These are phyloP conservation scores for Ormyrus rosae DNA, from an alignment of 2,888 invertebrate species.

Conservation along the genomic window DNA sequence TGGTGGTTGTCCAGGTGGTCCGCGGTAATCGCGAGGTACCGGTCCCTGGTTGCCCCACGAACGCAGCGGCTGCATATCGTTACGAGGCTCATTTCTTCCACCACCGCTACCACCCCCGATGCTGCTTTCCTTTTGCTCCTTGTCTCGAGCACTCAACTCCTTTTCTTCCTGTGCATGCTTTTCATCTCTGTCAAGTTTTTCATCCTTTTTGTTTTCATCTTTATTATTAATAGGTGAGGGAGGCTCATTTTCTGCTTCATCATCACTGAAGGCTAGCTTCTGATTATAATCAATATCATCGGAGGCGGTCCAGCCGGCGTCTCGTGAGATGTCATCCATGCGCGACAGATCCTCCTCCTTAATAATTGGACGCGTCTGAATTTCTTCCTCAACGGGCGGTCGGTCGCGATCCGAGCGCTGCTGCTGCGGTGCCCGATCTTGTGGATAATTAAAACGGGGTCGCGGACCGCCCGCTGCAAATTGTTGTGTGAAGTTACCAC, in stretches of 20 bases:
- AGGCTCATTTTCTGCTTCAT: constrained; percentile 79
- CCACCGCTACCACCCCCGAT: constrained; percentile 62
- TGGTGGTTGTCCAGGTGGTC: constrained; percentile 67
- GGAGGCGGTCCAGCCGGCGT: constrained; percentile 94
- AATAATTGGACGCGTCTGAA: constrained; percentile 89
- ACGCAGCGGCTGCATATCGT: constrained; percentile 60
- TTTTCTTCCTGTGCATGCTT: constrained; percentile 35
- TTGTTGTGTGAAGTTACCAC: constrained; percentile 48
- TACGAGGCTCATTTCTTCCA: constrained; percentile 37
- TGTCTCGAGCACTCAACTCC: constrained; percentile 65
- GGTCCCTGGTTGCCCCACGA: constrained; percentile 65
- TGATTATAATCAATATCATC: constrained; percentile 97
- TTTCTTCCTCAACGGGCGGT: constrained; percentile 79
- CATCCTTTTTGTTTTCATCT: constrained; percentile 38
- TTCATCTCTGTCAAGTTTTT: not conserved
- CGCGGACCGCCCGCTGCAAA: constrained; percentile 66
- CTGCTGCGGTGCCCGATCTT: constrained; percentile 68
- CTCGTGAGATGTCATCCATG: constrained; percentile 92
- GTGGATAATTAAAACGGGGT: constrained; percentile 72
- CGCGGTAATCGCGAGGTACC: constrained; percentile 68
- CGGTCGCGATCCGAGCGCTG: constrained; percentile 66
- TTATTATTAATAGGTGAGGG: constrained; percentile 2
- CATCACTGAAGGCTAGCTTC: constrained; percentile 95
- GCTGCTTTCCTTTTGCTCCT: constrained; percentile 66
- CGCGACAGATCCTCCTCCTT: constrained; percentile 94